A percentile compares a stretch with the other conserved stretches of the same genome.
phyloP scores from a whole-genome alignment of 1,140 invertebrate species.

The Linepithema humile region DNA sequence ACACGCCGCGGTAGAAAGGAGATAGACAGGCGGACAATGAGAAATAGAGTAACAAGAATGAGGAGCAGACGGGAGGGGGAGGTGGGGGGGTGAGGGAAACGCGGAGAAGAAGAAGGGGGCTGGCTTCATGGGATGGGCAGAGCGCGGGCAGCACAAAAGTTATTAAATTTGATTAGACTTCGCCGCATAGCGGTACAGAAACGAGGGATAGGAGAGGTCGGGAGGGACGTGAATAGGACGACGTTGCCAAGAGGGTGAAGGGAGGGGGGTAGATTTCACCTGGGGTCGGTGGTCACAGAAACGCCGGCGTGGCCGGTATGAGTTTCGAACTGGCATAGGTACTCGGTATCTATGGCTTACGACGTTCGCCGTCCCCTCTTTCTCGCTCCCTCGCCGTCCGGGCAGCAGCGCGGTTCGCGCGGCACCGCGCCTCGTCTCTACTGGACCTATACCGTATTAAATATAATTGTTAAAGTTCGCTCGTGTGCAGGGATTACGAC shows the following conservation, averaged over 20 bases:
- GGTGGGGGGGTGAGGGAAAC: not conserved
- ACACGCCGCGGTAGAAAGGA: conserved; percentile 18
- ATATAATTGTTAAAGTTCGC: conserved; percentile 83
- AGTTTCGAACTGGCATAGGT: conserved; percentile 77
- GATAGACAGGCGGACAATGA: conserved; percentile 27
- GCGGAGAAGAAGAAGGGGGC: not conserved
- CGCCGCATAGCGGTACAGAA: conserved; percentile 74
- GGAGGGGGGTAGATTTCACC: conserved; percentile 78
- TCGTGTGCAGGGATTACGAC: conserved; percentile 75
- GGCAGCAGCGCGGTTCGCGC: not conserved
- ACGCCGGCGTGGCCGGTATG: conserved; percentile 59
- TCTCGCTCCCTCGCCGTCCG: not conserved
- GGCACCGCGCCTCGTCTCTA: not conserved
- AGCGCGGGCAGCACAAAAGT: conserved; percentile 79
- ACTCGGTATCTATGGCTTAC: conserved; percentile 75
- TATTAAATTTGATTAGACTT: conserved; percentile 84
- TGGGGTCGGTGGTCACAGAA: conserved; percentile 74
- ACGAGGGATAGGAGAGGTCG: conserved; percentile 60
- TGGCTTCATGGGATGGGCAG: conserved; percentile 35
- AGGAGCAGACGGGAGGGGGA: not conserved
- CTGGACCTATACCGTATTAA: conserved; percentile 79
- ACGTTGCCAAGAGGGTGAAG: conserved; percentile 54
- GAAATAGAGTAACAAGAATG: conserved; percentile 36
- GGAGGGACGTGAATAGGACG: conserved; percentile 65
- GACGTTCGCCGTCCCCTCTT: conserved; percentile 43